Evolutionary conservation across 2,888 invertebrate genomes (phyloP), one percentile per base, ranked within the genome.

Genomic region (Cheilosia scutellata): DNA sequence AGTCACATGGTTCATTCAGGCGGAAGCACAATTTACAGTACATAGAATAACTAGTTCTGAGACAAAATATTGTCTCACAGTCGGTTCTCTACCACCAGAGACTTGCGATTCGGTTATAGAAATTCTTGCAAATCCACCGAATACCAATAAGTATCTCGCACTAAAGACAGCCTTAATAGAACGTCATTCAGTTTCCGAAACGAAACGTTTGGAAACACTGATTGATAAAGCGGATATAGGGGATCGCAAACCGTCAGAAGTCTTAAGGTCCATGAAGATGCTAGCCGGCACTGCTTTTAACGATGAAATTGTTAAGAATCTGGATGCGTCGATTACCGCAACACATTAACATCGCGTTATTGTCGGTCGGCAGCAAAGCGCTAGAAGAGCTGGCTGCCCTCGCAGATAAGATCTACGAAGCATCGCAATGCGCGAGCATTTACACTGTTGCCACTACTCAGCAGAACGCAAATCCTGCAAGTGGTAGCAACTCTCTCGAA

Each of bases 111-210:
- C 33, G 9, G 33, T 33, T 33, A 33, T 33, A 33, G 51, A 51
- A 2, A 55, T 55, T n/a, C 29, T 31, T 29, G 5, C 53, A 5
- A 29, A 55, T 6, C 53, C 53, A 9, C 53, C 53, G 0, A 2
- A 6, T 4, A 6, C 29, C n/a, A 6, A 44, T 20, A 62, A 62
- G 37, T 44, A 44, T 4, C 29, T 5, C 6, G 9, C 11, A 2
- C 44, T 44, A 44, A 62, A 62, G n/a, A 13, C 27, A 27, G 53
- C 29, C 4, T 29, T 31, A 29, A 55, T 53, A 31, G 9, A 55
- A 7, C 37, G 47, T 4, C 62, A 62, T 62, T 62, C 47, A 11
- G 63, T 65, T 27, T 65, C 63, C 1, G 63, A 49, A 49, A 65
- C 33, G 7, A 65, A 65, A 20, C 57, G 57, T 33, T 57, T 57